Evolutionary conservation across 2,888 invertebrate genomes (phyloP).

Genomic region (Tinea semifulvella): DNA sequence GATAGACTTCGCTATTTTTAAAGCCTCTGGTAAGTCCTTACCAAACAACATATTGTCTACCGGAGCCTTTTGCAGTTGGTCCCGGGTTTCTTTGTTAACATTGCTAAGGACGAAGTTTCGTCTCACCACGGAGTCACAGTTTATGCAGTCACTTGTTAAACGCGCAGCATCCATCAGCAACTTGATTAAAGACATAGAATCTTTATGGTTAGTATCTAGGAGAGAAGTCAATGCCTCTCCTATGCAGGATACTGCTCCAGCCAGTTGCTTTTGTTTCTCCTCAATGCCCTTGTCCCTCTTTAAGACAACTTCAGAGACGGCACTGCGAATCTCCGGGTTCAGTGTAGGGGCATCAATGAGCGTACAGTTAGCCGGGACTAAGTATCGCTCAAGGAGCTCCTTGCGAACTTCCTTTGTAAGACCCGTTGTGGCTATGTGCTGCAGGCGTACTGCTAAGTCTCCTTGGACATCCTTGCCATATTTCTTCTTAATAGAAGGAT

Average conservation of each 20-base stretch:
- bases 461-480: constrained; percentile 21
- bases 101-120: constrained; percentile 17
- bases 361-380: constrained; percentile 20
- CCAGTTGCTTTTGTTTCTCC: constrained; percentile 22
- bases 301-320: constrained; percentile 17
- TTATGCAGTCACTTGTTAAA: constrained; percentile 19
- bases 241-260: constrained; percentile 19
- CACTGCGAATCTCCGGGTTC: constrained; percentile 22
- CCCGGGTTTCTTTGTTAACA: constrained; percentile 22
- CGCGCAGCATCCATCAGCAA: constrained; percentile 19
- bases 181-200: constrained; percentile 11
- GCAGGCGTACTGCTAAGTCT: constrained; percentile 20
- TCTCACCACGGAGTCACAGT: constrained; percentile 18
- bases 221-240: constrained; percentile 17
- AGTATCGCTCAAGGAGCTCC: constrained; percentile 20
- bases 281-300: constrained; percentile 23
- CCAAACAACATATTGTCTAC: constrained; percentile 21
- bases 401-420: constrained; percentile 20
- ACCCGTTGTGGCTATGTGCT: constrained; percentile 20
- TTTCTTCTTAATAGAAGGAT: constrained; percentile 17
- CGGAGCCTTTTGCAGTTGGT: constrained; percentile 20
- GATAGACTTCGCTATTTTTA: constrained; percentile 21
- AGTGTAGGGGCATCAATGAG: constrained; percentile 21
- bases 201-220: constrained; percentile 13
- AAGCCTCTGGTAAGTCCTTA: constrained; percentile 18